These are phyloP conservation scores for Hippocampus barbouri DNA, from an alignment of 2,113 vertebrate species.

Conservation along the genomic window DNA sequence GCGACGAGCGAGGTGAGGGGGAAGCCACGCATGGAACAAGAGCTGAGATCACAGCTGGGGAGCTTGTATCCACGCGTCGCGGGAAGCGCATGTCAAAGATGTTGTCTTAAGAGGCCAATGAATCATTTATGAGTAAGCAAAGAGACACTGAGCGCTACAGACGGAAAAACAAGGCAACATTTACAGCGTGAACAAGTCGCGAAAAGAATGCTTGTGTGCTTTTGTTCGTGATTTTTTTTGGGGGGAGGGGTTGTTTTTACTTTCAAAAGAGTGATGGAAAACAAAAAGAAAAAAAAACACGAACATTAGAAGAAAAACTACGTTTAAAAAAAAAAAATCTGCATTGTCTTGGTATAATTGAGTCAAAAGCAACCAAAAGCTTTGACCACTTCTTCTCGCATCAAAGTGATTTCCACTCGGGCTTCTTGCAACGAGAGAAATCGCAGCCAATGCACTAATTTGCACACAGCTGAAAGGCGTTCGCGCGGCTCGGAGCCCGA, in stretches of 20 bases:
- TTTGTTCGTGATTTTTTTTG: not conserved
- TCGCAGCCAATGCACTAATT: not conserved
- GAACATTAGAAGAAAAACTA: too few relatives aligned
- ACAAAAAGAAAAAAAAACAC: too few relatives aligned
- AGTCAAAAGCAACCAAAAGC: too few relatives aligned
- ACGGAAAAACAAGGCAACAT: not conserved
- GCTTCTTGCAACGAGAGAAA: constrained; percentile 5
- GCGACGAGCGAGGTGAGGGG: not conserved
- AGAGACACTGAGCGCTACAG: not conserved
- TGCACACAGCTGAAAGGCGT: not conserved
- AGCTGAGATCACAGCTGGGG: not conserved
- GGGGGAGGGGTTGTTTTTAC: too few relatives aligned
- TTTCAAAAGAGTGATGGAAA: too few relatives aligned
- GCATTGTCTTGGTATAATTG: too few relatives aligned
- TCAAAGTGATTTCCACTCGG: not conserved
- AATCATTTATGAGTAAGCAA: not conserved
- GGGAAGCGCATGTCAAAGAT: not conserved
- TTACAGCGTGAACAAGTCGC: not conserved
- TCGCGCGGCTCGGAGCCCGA: not conserved
- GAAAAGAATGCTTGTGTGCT: not conserved
- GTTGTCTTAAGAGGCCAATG: not conserved
- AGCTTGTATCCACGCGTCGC: not conserved
- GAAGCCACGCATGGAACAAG: not conserved
- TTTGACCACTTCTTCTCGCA: not conserved
- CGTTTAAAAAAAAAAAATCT: too few relatives aligned